Conservation (phyloP, 2,888 invertebrate species). For the Lepidocyrtinus sp. region DNA sequence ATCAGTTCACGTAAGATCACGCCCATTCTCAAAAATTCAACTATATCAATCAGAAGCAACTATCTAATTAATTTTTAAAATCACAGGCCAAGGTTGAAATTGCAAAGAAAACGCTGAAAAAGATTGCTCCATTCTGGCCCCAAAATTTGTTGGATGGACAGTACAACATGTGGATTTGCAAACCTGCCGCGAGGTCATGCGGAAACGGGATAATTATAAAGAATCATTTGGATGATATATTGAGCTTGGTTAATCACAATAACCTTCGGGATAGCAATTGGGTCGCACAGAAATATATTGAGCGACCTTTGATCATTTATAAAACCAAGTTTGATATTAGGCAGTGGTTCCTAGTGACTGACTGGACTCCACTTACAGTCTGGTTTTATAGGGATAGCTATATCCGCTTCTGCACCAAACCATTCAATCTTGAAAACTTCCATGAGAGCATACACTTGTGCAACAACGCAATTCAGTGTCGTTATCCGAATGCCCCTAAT, state of each 20-base stretch:
- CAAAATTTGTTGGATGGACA: slow-evolving; percentile 88
- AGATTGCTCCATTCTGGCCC: slow-evolving; percentile 83
- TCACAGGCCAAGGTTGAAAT: slow-evolving; percentile 75
- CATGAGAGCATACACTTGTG: slow-evolving; percentile 94
- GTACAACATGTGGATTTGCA: slow-evolving; percentile 94
- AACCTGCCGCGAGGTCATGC: slow-evolving; percentile 93
- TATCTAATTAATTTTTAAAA: too few species aligned
- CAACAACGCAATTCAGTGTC: slow-evolving; percentile 93
- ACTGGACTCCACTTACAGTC: slow-evolving; percentile 89
- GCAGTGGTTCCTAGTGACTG: slow-evolving; percentile 95
- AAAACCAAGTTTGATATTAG: slow-evolving; percentile 95
- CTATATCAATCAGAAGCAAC: too few species aligned
- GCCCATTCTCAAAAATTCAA: too few species aligned
- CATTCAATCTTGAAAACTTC: slow-evolving; percentile 87
- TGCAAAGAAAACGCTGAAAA: slow-evolving; percentile 78
- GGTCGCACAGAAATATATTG: slow-evolving; percentile 96
- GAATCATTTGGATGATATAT: slow-evolving; percentile 88
- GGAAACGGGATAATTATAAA: slow-evolving; percentile 91
- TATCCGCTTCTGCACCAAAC: slow-evolving; percentile 91
- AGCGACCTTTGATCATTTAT: slow-evolving; percentile 89
- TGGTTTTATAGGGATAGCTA: slow-evolving; percentile 93
- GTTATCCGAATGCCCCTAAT: slow-evolving; percentile 75
- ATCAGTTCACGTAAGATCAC: slow-evolving; percentile 71
- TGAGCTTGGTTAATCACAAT: slow-evolving; percentile 80
- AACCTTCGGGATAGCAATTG: slow-evolving; percentile 78